These are phyloP conservation scores for Protobothrops mucrosquamatus DNA, from an alignment of 2,113 vertebrate genomes.

Conservation along the genomic window DNA sequence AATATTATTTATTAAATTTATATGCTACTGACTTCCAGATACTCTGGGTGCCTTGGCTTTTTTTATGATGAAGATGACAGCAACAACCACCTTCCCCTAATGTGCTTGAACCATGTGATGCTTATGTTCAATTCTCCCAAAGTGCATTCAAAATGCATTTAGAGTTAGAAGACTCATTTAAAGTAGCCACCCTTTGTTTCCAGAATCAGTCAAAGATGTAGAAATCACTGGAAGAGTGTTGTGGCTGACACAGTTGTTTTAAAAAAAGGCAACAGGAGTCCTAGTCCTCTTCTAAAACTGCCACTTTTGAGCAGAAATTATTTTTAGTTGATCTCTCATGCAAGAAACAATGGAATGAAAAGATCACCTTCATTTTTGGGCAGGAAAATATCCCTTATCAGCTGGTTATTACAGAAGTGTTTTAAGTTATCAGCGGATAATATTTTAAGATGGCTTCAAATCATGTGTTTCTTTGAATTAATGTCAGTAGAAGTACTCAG, in stretches of 20 bases:
- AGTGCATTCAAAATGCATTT: not conserved
- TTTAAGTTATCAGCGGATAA: not conserved
- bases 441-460: not conserved
- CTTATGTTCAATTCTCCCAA: not conserved
- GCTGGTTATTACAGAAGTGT: not conserved
- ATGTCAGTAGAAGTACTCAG: not conserved
- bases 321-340: not conserved
- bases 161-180: not conserved
- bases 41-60: not conserved
- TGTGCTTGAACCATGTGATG: not conserved
- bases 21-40: not conserved
- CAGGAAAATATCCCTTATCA: not conserved
- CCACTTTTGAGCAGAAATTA: not conserved
- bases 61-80: not conserved
- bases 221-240: not conserved
- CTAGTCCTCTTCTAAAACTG: not conserved
- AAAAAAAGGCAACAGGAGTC: not conserved
- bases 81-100: not conserved
- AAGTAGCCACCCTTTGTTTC: not conserved
- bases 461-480: not conserved
- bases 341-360: not conserved
- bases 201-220: not conserved
- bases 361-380: not conserved
- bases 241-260: not conserved
- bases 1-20: not conserved